phyloP scores from a whole-genome alignment of 2,888 invertebrate genomes.

The Agrilus mali region DNA sequence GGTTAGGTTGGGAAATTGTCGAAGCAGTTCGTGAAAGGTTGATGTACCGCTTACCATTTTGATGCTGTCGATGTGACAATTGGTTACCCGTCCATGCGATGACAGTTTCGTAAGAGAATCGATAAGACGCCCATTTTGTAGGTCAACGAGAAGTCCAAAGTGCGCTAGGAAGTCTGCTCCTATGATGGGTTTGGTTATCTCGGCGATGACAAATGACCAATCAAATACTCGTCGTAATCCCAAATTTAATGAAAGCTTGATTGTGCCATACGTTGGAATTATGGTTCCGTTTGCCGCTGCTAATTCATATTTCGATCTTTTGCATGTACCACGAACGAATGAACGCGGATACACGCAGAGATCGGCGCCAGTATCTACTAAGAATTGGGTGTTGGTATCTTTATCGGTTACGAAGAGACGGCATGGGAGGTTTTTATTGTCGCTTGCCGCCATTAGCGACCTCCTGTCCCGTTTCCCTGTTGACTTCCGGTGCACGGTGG shows the following conservation, averaged over 20 bases:
- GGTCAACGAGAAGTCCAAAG: no score
- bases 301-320: background rate
- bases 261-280: conserved; percentile 7
- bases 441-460: background rate
- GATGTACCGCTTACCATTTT: no score
- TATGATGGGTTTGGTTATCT: background rate
- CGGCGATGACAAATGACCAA: conserved; percentile 2
- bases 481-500: conserved; percentile 4
- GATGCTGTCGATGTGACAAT: no score
- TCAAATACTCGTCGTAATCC: conserved; percentile 1
- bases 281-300: conserved; percentile 5
- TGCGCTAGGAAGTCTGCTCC: no score
- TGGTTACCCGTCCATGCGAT: no score
- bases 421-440: conserved; percentile 2
- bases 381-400: conserved; percentile 3
- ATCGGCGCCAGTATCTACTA: conserved; percentile 9
- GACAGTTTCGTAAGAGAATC: no score
- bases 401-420: conserved; percentile 8
- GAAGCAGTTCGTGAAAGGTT: no score
- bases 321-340: background rate
- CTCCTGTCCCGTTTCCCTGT: conserved; percentile 8
- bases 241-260: conserved; percentile 4
- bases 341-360: conserved; percentile 7
- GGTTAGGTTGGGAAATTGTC: no score
- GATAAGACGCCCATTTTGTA: no score